phyloP scores from a whole-genome alignment of 2,797 vertebrate genomes.

The Chrosomus eos region DNA sequence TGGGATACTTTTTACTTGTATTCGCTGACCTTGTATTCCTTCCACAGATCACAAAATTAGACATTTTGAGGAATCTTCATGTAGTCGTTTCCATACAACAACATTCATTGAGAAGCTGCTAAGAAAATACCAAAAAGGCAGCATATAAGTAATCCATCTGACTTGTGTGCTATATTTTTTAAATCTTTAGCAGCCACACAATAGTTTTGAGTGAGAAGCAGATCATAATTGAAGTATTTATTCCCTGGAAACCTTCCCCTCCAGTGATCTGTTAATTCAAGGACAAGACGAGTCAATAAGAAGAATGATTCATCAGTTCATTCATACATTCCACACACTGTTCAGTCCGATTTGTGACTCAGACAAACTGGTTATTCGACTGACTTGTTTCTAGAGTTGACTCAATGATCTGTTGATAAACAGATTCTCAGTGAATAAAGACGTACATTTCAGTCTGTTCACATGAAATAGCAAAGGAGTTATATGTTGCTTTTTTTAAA shows the following conservation, averaged over 20 bases:
- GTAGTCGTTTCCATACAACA: background rate
- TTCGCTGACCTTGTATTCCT: background rate
- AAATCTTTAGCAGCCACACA: background rate
- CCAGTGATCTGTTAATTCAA: background rate
- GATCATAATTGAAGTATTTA: too few relatives aligned
- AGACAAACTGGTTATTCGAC: background rate
- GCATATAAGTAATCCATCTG: background rate
- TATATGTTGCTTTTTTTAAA: background rate
- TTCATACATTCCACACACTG: background rate
- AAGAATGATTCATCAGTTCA: background rate
- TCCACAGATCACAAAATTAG: background rate
- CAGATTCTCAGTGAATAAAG: background rate
- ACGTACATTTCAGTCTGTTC: background rate
- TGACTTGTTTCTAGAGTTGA: background rate
- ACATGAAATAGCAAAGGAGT: background rate
- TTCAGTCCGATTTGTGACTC: background rate
- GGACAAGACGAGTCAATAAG: background rate
- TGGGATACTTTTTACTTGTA: background rate
- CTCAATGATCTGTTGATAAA: background rate
- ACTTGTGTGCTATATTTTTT: background rate
- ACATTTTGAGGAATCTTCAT: background rate
- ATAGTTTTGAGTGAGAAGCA: background rate
- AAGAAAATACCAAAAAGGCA: background rate
- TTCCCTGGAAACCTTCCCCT: background rate
- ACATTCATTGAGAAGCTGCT: background rate